Base-by-base conservation (phyloP, 2,113 vertebrate genomes). In the Dicentrarchus labrax region DNA sequence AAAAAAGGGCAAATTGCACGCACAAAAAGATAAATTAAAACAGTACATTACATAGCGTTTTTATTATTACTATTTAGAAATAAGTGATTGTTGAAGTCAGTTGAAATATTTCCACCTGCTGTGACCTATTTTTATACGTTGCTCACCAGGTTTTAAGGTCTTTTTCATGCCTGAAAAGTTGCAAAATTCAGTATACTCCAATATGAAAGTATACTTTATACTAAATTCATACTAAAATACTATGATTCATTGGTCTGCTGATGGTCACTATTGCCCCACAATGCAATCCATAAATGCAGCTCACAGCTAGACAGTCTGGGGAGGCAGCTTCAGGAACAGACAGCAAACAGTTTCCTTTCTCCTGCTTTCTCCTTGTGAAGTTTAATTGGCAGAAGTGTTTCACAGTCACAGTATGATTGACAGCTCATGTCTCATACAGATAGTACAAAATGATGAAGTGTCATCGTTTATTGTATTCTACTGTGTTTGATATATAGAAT, bases 301-400 rank as follows among this genome's bases (percentile, higher is more conserved):
- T 80, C 30, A 21, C 11, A 66, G 53, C 19, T 50, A n/a, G 22
- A 24, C 6, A 36, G 38, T 38, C 15, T 22, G 22, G 22, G 6
- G 22, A 54, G 57, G 11, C 68, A 36, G 57, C 57, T 62, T 66
- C 19, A 65, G 61, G 48, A 56, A 56, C 61, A 65, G 67, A 21
- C 12, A 72, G 39, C 8, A 22, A 64, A 72, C 11, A 13, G 38
- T 80, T 64, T 16, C 8, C 50, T 68, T 54, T 47, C 22, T 56
- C 22, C 51, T 16, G 12, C 50, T 59, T 56, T 47, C 22, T 56
- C 22, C 51, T 48, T 72, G 45, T 73, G 30, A 65, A 45, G 77
- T 62, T 71, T 62, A 65, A 72, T 72, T 64, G 19, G 13, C 51
- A 57, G 47, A 4, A 3, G 60, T 64, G 17, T 64, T 72, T 5